Base-by-base conservation (phyloP, 2,113 vertebrate genomes). In the Eubucco bourcierii region DNA sequence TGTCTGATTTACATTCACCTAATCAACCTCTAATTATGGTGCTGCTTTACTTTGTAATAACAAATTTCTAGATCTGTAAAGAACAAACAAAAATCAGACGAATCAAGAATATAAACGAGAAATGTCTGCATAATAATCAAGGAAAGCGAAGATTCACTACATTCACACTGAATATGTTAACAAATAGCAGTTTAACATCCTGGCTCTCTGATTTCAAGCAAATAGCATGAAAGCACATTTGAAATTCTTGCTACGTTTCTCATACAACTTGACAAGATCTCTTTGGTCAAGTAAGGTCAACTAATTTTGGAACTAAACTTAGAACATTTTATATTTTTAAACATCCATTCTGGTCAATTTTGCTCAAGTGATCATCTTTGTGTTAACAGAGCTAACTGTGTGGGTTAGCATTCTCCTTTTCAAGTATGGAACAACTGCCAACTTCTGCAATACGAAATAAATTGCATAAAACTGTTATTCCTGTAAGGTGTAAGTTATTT, bases 221-320 rank as follows among this genome's bases (percentile, higher is more conserved):
- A 89, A 91, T 37, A 82, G 44, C 81, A 80, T 2, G 2, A 65
- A 3, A 83, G 23, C 6, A 52, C n/a, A 58, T n/a, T 88, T 67
- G 6, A 81, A 86, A 91, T 55, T 88, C 34, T 80, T 71, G 6
- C 5, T 79, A 50, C 9, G 20, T 75, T 88, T 90, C 63, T 46
- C 34, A 72, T 66, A 47, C 60, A 84, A 63, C 19, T 84, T 64
- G 37, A 66, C 14, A 86, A 70, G 33, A 18, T 39, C 21, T 31
- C 59, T 94, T 91, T 86, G 44, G 55, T 84, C 71, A 90, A 66
- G 52, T 80, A 75, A 90, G 11, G n/a, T 73, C 34, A 86, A 84
- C 19, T 63, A 67, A 78, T 71, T 78, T 84, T 60, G 47, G 27
- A 88, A 71, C 9, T 61, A 75, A 90, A 55, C 12, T 31, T 59